Percentiles rank a stretch among this genome's conserved stretches.
Conservation (phyloP, 1,140 invertebrate species). For the Drosophila simulans region DNA sequence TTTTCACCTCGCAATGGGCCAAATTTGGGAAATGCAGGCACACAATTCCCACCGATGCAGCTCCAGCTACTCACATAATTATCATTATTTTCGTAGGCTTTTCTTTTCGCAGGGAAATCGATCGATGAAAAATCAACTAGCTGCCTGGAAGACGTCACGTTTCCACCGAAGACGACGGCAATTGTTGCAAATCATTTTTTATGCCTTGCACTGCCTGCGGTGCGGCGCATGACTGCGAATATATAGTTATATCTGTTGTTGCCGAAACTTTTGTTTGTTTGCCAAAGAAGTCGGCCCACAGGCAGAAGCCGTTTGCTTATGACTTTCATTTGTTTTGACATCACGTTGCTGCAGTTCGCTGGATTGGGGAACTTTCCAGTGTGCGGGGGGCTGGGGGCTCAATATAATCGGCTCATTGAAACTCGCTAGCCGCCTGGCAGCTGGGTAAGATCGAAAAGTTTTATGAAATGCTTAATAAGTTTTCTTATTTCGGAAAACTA, state of each 20-base stretch:
- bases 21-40: slow-evolving; percentile 19
- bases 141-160: slow-evolving; percentile 72
- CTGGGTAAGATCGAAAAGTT: slow-evolving; percentile 30
- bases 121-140: slow-evolving; percentile 59
- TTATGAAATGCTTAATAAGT: slow-evolving; percentile 5
- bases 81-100: slow-evolving; percentile 5
- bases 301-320: slow-evolving; percentile 54
- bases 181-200: slow-evolving; percentile 83
- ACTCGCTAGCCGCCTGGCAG: background rate
- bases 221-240: slow-evolving; percentile 47
- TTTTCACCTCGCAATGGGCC: slow-evolving; percentile 24
- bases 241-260: slow-evolving; percentile 51
- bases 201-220: slow-evolving; percentile 64
- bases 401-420: slow-evolving; percentile 48
- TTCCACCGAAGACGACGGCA: slow-evolving; percentile 71
- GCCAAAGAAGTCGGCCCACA: slow-evolving; percentile 45
- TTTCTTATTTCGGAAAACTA: background rate
- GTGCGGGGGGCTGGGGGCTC: slow-evolving; percentile 13
- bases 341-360: slow-evolving; percentile 63
- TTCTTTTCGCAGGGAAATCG: slow-evolving; percentile 46
- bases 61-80: slow-evolving; percentile 11
- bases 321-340: slow-evolving; percentile 83
- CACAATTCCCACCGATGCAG: slow-evolving; percentile 24
- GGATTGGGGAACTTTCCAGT: background rate
- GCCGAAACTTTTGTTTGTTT: slow-evolving; percentile 77